Conservation (phyloP, 2,113 vertebrate species). For the Heliornis fulica region DNA sequence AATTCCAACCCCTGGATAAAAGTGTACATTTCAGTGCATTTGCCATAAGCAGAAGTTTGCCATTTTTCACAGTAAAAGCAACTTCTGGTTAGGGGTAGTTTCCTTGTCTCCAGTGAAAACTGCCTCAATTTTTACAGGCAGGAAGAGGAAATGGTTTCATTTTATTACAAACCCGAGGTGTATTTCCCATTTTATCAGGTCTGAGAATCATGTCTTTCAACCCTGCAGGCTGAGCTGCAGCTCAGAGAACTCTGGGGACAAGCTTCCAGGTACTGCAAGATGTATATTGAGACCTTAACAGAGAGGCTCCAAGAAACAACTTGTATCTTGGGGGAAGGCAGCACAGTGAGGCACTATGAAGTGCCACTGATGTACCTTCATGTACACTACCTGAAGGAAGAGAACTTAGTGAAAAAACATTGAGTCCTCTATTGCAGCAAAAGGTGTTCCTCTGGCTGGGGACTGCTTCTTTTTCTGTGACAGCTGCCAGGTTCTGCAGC, state of each 20-base stretch:
- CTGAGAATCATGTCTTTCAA: neutral
- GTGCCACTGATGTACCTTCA: neutral
- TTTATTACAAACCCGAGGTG: neutral
- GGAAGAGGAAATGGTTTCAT: slow-evolving; percentile 5
- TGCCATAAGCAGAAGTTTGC: neutral
- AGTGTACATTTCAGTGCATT: slow-evolving; percentile 39
- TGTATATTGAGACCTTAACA: neutral
- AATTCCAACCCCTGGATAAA: slow-evolving; percentile 54
- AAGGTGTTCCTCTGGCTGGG: neutral
- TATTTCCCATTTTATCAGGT: slow-evolving; percentile 4
- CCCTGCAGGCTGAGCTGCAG: neutral
- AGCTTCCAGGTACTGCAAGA: neutral
- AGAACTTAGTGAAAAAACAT: neutral
- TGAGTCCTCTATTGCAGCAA: neutral
- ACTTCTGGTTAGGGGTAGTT: neutral
- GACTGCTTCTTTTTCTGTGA: neutral
- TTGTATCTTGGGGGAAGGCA: neutral
- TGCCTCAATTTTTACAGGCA: slow-evolving; percentile 24
- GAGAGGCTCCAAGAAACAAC: neutral
- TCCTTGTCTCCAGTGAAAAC: slow-evolving; percentile 33
- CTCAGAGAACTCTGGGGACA: accelerated
- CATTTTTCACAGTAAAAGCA: slow-evolving; percentile 2
- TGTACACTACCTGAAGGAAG: neutral
- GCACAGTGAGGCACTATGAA: neutral
- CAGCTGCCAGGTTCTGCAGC: neutral